Evolutionary conservation across 2,888 invertebrate species (phyloP), one percentile per base, ranked within the genome.

Genomic region (Agrypnus murinus): DNA sequence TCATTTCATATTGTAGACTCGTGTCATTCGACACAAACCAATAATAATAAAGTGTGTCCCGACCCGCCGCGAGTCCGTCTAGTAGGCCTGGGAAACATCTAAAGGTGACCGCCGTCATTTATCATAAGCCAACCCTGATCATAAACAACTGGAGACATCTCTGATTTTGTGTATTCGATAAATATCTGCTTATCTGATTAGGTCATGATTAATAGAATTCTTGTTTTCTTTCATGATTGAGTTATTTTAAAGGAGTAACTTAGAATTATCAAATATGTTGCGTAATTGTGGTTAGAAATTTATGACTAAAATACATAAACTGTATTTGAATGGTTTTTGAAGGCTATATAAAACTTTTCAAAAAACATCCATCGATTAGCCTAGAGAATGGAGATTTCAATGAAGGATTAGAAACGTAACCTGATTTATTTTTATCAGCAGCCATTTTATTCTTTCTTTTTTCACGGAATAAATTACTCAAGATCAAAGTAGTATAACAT

Each of bases 41-140:
- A 72, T 68, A 72, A 72, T 67, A 72, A 69, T 69, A 69, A 69
- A 69, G 69, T 62, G 68, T 65, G 67, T 68, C 65, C 25, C 67
- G 58, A 65, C 67, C 67, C 53, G 65, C 68, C 59, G 71, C 63
- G 71, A 71, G 62, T 62, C 65, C 60, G 65, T 71, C 67, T 67
- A 64, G 59, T 63, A 72, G 65, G 64, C 71, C 68, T 72, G 68
- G 71, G 71, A 68, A 72, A 72, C 68, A 68, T 72, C 71, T 72
- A 58, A 69, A 71, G 70, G 73, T 68, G 73, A 53, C 73, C 73
- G 72, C 71, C 72, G 65, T 72, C 74, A 74, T 74, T 74, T 69
- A 72, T 74, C 74, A 74, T 74, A 74, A 70, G 69, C 62, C 74
- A 66, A 72, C 74, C 74, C 72, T 58, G 74, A 72, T 69, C 69